Evolutionary conservation across 2,888 invertebrate genomes (phyloP), one percentile per base, ranked within the genome.

Genomic region (Agrochola lychnidis): DNA sequence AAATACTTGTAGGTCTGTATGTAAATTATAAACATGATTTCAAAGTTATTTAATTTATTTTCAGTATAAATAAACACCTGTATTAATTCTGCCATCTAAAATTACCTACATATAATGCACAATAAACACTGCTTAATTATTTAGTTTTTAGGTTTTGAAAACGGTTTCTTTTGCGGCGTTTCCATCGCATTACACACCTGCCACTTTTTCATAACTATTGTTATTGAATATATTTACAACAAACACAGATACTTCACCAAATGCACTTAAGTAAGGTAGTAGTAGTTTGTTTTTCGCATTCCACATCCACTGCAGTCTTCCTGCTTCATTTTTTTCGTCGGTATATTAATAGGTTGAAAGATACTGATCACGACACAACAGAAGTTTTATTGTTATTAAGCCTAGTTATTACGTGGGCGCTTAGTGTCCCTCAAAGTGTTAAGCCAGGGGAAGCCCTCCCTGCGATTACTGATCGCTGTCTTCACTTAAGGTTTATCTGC

Each of bases 361-460:
- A 22, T 7, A 51, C 51, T 22, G 7, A 9, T 51, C 51, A 7
- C 9, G 22, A 51, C 51, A 51, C 51, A 36, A 12, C 6, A 36
- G 6, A 62, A 62, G 7, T 36, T 62, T 40, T 14, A 40, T 62
- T 22, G 36, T 40, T 40, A n/a, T 36, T 61, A 12, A 22, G 7
- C 22, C 6, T 36, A 36, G 36, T 36, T 36, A 36, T 36, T 36
- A 36, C 36, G 12, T 7, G 4, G 1, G 12, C 36, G 3, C 22
- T 12, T 36, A 22, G 36, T 36, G 5, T 62, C 22, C 4, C 22
- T 22, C 14, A 36, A 40, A 40, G 14, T 14, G 22, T 62, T 36
- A 6, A 59, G 36, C 10, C 19, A 53, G 25, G 51, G 51, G 73
- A 73, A 53, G 22, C 10, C 36, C 73, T 81, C 1, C 19, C 10